These are phyloP conservation scores for Hemiprocne comata DNA, from an alignment of 2,113 vertebrate genomes.

Conservation along the genomic window DNA sequence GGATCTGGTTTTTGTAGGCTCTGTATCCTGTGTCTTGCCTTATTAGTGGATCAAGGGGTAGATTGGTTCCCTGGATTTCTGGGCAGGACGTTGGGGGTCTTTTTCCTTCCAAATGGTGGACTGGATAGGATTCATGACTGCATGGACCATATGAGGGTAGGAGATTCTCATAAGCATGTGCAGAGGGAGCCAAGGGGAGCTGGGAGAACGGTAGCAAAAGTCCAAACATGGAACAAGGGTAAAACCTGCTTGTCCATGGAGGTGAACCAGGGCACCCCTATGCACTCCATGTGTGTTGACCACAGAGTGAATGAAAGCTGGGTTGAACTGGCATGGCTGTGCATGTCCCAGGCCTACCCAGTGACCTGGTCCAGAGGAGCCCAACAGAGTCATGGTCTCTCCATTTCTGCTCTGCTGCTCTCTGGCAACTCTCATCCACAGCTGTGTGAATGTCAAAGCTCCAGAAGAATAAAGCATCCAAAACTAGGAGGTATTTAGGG, in stretches of 20 bases:
- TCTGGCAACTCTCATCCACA: neutral
- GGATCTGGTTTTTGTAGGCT: neutral
- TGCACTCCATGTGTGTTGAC: no score
- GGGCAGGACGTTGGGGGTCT: neutral
- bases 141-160: neutral
- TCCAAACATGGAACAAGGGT: neutral
- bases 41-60: neutral
- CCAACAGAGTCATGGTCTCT: neutral
- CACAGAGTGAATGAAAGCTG: neutral
- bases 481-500: rapidly evolving
- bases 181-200: neutral
- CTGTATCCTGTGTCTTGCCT: neutral
- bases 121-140: neutral
- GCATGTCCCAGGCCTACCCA: neutral
- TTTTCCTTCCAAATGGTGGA: neutral
- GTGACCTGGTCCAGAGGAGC: neutral
- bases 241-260: neutral
- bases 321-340: neutral
- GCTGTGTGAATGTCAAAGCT: neutral
- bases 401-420: neutral
- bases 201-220: neutral
- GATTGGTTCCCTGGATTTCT: neutral
- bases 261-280: neutral
- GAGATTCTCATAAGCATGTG: neutral
- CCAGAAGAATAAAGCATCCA: neutral